Base-by-base conservation (phyloP, 2,113 vertebrate genomes). In the Antechinus flavipes region DNA sequence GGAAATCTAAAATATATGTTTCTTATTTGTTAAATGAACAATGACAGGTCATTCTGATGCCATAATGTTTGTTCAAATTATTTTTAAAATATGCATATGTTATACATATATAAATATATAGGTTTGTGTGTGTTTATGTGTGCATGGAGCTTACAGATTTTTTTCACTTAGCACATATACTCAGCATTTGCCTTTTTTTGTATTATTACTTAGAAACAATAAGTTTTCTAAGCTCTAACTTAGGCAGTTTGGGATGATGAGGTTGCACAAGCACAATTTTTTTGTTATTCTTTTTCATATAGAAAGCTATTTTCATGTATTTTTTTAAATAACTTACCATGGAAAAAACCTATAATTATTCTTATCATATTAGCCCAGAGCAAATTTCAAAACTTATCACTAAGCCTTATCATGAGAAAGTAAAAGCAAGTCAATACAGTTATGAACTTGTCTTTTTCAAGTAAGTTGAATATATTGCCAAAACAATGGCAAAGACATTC, bases 121-220 rank as follows among this genome's bases (percentile, higher is more conserved):
- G 96, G 95, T 95, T 47, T 95, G 16, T 91, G 68, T 61, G 96
- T 98, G 97, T 98, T 98, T 97, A 92, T 98, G 95, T 98, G 98
- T 98, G 97, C 94, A 95, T 96, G 94, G 97, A 98, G 96, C 96
- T 97, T 96, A 96, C 0, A 96, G 94, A 95, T 92, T 96, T 97
- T 68, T 89, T 55, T 91, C 92, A 90, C 6, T 97, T 96, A 94
- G 93, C 96, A 92, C n/a, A 95, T 22, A 16, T 58, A 93, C 52
- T 12, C 96, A 92, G 91, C 94, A 30, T 27, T 93, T 30, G 92
- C 94, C 94, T 94, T 89, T 94, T 91, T 84, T 96, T 97, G 89
- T 52, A 50, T 68, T 1, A 8, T 90, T 95, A 90, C 90, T 0
- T 95, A 53, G 0, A 96, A 97, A 96, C 94, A 97, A 96, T 97